These are phyloP conservation scores for Oncorhynchus masou DNA, from an alignment of 2,113 vertebrate genomes.

Conservation along the genomic window DNA sequence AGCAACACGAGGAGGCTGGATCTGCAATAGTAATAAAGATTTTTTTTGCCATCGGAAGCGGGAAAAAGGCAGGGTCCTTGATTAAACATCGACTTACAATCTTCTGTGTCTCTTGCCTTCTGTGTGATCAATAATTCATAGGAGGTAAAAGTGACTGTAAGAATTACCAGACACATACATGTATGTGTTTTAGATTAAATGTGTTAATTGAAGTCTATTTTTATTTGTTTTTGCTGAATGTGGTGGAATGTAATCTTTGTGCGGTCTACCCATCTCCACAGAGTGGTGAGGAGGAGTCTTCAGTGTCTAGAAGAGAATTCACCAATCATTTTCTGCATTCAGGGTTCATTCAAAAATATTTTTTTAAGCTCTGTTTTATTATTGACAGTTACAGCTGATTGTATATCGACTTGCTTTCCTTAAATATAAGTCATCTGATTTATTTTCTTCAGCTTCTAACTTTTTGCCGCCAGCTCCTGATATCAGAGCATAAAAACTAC, in stretches of 20 bases:
- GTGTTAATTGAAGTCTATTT: neutral
- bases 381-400: no score
- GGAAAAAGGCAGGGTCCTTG: constrained; percentile 37
- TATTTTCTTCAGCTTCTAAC: no score
- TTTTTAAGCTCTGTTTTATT: no score
- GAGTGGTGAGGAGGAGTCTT: neutral
- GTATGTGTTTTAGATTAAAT: neutral
- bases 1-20: constrained; percentile 41
- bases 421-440: no score
- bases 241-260: neutral
- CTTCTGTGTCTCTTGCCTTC: constrained; percentile 55
- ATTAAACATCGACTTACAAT: constrained; percentile 75
- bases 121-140: constrained; percentile 70
- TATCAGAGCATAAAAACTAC: no score
- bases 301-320: no score
- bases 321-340: no score
- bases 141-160: constrained; percentile 42
- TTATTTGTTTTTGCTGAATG: neutral
- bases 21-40: constrained; percentile 60
- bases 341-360: no score
- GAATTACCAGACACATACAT: constrained; percentile 1
- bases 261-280: neutral
- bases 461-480: no score
- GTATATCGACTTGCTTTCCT: no score
- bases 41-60: constrained; percentile 31